Percentiles rank a stretch among this genome's conserved stretches.
Conservation (phyloP, 2,113 vertebrate species). For the Toxotes jaculatrix region DNA sequence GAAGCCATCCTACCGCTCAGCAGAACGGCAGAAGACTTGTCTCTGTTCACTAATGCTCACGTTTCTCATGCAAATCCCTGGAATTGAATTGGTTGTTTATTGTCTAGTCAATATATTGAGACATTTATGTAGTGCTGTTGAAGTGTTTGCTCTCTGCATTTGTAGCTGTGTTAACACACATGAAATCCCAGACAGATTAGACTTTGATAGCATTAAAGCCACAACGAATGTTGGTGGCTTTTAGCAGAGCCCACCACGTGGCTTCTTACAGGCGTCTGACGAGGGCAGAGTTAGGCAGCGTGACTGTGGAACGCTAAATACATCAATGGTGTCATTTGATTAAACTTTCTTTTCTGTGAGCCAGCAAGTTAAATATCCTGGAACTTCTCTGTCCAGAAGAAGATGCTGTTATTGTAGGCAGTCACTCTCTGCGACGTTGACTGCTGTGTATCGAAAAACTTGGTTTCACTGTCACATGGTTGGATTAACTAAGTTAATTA, state of each 20-base stretch:
- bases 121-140: slow-evolving; percentile 82
- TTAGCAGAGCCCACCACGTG: slow-evolving; percentile 51
- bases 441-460: not conserved
- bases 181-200: slow-evolving; percentile 84
- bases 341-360: slow-evolving; percentile 16
- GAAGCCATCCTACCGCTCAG: slow-evolving; percentile 74
- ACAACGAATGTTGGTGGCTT: slow-evolving; percentile 73
- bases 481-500: not conserved
- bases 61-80: slow-evolving; percentile 85
- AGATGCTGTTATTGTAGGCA: not conserved
- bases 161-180: slow-evolving; percentile 83
- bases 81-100: slow-evolving; percentile 85
- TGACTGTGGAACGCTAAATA: slow-evolving; percentile 41
- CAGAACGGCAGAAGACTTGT: slow-evolving; percentile 72
- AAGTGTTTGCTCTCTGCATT: slow-evolving; percentile 79
- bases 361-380: slow-evolving; percentile 10
- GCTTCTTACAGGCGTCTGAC: slow-evolving; percentile 47
- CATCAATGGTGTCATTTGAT: slow-evolving; percentile 48
- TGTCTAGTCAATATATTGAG: slow-evolving; percentile 81
- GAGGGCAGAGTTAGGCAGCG: slow-evolving; percentile 34
- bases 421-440: not conserved
- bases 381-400: not conserved
- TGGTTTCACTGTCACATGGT: not conserved
- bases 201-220: slow-evolving; percentile 79
- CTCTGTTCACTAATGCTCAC: slow-evolving; percentile 77